phyloP scores from a whole-genome alignment of 2,113 vertebrate species.

The Callospermophilus lateralis region DNA sequence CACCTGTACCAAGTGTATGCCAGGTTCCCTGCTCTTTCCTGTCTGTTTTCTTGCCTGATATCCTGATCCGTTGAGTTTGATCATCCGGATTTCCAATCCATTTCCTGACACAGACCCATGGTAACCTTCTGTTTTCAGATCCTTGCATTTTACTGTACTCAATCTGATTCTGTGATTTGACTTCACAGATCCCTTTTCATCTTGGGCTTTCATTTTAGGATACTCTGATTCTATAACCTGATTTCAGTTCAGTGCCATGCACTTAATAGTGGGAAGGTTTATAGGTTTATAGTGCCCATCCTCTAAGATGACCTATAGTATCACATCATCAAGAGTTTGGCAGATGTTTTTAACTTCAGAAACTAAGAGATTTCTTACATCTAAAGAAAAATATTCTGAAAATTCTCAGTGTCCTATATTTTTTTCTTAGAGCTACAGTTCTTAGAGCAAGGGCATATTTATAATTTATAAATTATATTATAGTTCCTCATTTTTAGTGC shows the following conservation, averaged over 20 bases:
- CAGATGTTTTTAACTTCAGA: slow-evolving; percentile 15
- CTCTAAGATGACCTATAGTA: neutral
- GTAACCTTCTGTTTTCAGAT: neutral
- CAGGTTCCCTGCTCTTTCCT: neutral
- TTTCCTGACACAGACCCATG: neutral
- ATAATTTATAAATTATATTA: neutral
- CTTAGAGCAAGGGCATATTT: neutral
- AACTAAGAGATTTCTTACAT: neutral
- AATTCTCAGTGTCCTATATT: neutral
- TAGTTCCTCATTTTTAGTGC: neutral
- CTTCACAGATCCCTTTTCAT: neutral
- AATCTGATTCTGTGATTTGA: neutral
- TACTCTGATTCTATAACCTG: neutral
- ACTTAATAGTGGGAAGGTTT: neutral
- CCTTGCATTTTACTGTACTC: neutral
- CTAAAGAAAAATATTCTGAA: neutral
- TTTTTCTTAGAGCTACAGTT: neutral
- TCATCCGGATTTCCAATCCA: neutral
- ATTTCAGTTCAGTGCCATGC: neutral
- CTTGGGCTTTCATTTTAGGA: neutral
- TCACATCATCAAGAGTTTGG: neutral
- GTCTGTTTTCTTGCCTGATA: neutral
- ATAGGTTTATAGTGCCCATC: neutral
- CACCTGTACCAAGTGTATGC: neutral
- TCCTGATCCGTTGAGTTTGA: neutral